Base-by-base conservation (phyloP, 1,140 invertebrate species). In the Bradysia coprophila region DNA sequence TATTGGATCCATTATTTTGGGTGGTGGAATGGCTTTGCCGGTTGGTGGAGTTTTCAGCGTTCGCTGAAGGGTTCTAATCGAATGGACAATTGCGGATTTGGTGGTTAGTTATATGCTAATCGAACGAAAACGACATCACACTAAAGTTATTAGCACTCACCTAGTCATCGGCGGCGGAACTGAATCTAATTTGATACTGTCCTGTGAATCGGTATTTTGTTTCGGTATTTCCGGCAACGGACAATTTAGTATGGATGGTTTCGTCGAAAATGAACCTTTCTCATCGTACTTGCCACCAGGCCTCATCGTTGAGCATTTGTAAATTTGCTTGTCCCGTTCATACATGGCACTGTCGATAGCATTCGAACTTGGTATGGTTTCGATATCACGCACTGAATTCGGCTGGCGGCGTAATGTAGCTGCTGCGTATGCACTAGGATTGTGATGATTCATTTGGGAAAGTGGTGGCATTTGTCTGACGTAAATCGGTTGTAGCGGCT, bases 301-400 rank as follows among this genome's bases (percentile, higher is more conserved):
- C 1, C 58, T 43, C 42, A 61, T 28, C 0, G 58, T 61, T 37
- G 58, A 61, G 45, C 57, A 61, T 40, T 59, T 59, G 39, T 60
- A 61, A 37, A 61, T 57, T 40, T 58, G 56, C 48, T 61, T 61
- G 13, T 61, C 58, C n/a, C 58, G 56, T 41, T 61, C 57, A 13
- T 56, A 59, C 24, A 61, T 60, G 16, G 50, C 44, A 41, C 45
- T 48, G 42, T 61, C 57, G 38, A 56, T 54, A 4, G 37, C 31
- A 39, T 45, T 45, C 22, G 49, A 46, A 42, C 50, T 45, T 4
- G 58, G 48, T 44, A 55, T 40, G 47, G 54, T 38, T 45, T 48
- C 38, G 52, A 46, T 36, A 48, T 52, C 43, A 42, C 21, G 19
- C 5, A 15, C 11, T 3, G n/a, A 13, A 39, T 39, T 39, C 21